Percentiles rank a stretch among this genome's conserved stretches.
Evolutionary conservation across 2,888 invertebrate species (phyloP).

Genomic region (Lamellibrachia columna): DNA sequence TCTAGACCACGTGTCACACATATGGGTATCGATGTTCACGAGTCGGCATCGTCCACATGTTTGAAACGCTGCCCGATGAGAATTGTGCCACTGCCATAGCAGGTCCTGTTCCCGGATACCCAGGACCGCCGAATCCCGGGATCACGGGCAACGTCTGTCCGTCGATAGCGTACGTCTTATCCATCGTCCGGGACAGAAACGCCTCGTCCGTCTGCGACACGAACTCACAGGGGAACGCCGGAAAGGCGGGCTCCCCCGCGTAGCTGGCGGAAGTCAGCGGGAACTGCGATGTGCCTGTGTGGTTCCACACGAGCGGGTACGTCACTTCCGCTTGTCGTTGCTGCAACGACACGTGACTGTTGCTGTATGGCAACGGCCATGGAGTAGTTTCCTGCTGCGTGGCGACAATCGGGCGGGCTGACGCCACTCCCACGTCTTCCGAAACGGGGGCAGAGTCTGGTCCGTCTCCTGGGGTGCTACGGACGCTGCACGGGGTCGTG

Average conservation of each 20-base stretch:
- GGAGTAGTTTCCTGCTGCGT: not conserved
- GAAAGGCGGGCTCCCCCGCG: not conserved
- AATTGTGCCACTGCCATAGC: not conserved
- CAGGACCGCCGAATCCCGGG: not conserved
- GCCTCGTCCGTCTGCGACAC: not conserved
- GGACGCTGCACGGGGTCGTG: not conserved
- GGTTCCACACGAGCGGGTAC: not conserved
- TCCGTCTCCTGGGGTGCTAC: not conserved
- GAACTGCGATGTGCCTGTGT: not conserved
- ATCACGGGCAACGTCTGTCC: not conserved
- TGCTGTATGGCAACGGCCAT: not conserved
- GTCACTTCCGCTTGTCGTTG: not conserved
- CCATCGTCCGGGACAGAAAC: not conserved
- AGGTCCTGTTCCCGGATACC: not conserved
- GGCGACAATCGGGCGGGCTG: not conserved
- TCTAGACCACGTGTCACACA: not conserved
- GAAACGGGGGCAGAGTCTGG: not conserved
- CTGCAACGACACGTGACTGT: not conserved
- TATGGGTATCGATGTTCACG: not conserved
- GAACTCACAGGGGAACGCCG: not conserved
- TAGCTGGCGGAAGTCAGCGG: not conserved
- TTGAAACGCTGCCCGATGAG: not conserved
- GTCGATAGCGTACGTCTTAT: not conserved
- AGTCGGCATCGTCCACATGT: not conserved
- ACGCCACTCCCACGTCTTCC: not conserved